Base-by-base conservation (phyloP, 1,140 invertebrate genomes). In the Hesperophylax magnus region DNA sequence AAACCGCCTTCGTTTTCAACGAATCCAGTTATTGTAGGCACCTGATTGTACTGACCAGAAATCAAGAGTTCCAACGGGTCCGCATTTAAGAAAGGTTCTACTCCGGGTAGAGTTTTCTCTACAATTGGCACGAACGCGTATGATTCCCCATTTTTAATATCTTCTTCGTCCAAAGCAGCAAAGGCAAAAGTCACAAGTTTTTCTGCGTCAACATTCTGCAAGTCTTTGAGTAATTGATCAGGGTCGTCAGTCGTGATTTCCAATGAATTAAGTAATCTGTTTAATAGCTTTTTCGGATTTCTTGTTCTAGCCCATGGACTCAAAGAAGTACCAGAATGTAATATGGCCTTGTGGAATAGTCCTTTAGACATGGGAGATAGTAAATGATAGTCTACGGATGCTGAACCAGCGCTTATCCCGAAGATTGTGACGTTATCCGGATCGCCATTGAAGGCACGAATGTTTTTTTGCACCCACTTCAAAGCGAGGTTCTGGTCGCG, bases 381-480 rank as follows among this genome's bases (percentile, higher is more conserved):
- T 27, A 84, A 20, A 20, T 84, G 82, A 72, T 82, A 84, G 3
- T 81, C 77, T 0, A 82, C 80, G 1, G 80, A 63, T 5, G 82
- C 80, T 52, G 80, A 74, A 67, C 79, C 82, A 34, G 82, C 79
- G 58, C 82, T 83, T 27, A 87, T 87, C 7, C 90, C 90, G 47
- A 87, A 81, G 0, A 90, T 47, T 9, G 89, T 86, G 4, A 91
- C 85, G 15, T 86, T 87, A 15, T 89, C 83, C 5, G 90, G 86
- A 85, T 91, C 86, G 1, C 90, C 90, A 14, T 88, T 88, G 81
- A 91, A 91, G 5, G 77, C 56, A 20, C 82, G 84, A 24, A 90
- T 89, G 79, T 91, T 90, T 22, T 85, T 83, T 61, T 90, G 84
- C 1, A 94, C 87, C 93, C 93, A 94, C 74, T 85, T 72, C 47